phyloP scores from a whole-genome alignment of 2,888 invertebrate genomes.

The Strigamia transsilvanica region DNA sequence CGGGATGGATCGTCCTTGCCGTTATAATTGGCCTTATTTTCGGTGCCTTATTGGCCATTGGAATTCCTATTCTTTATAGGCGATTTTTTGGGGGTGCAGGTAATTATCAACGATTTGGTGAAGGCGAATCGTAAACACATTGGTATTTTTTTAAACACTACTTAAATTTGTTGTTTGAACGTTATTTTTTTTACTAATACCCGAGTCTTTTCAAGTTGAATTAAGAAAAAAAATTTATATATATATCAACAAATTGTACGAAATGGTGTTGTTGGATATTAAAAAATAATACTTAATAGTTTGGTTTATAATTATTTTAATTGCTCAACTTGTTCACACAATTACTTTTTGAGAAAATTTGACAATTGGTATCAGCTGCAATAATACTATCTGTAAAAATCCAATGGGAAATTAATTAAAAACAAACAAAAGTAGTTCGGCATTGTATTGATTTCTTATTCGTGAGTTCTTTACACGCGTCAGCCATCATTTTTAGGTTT shows the following conservation, averaged over 20 bases:
- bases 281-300: no score
- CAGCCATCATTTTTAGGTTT: no score
- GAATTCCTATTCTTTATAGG: neutral
- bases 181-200: neutral
- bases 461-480: no score
- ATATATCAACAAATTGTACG: neutral
- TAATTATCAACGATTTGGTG: constrained; percentile 3
- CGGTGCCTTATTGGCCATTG: constrained; percentile 12
- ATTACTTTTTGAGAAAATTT: no score
- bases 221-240: neutral
- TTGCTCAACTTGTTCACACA: no score
- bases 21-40: neutral
- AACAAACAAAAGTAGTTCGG: no score
- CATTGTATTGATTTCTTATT: no score
- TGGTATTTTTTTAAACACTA: neutral
- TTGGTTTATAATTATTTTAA: no score
- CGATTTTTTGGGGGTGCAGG: neutral
- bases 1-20: neutral
- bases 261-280: neutral
- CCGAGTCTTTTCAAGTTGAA: neutral
- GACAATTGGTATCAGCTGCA: no score
- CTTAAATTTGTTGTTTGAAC: neutral
- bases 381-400: no score
- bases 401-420: no score
- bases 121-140: neutral